A percentile compares a stretch with the other conserved stretches of the same genome.
phyloP scores from a whole-genome alignment of 2,797 vertebrate genomes.

The Microctenopoma stevenorrisi region DNA sequence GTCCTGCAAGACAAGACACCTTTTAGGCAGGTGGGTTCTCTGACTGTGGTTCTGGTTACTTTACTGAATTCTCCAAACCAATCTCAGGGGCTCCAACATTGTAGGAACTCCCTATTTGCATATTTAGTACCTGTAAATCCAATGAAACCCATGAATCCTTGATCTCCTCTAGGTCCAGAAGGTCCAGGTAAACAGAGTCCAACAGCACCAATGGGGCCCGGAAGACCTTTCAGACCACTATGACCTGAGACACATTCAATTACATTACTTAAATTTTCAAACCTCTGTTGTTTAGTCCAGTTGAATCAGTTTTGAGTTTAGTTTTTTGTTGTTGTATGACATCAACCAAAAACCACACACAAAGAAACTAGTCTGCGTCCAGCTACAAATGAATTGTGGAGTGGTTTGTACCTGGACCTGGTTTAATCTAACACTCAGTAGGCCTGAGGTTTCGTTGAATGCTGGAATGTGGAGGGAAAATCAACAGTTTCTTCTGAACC shows the following conservation, averaged over 20 bases:
- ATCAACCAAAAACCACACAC: no score
- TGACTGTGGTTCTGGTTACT: background rate
- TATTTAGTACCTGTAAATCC: slow-evolving; percentile 73
- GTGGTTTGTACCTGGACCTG: background rate
- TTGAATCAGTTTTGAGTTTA: background rate
- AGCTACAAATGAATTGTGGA: background rate
- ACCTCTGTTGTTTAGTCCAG: background rate
- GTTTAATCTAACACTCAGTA: no score
- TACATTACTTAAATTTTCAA: slow-evolving; percentile 8
- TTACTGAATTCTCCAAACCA: background rate
- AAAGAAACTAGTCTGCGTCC: background rate
- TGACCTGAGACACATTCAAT: slow-evolving; percentile 65
- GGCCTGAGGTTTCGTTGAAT: background rate
- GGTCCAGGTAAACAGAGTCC: slow-evolving; percentile 60
- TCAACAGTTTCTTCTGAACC: no score
- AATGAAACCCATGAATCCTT: slow-evolving; percentile 61
- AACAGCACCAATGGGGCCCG: slow-evolving; percentile 58
- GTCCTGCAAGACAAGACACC: slow-evolving; percentile 56
- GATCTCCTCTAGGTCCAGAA: slow-evolving; percentile 63
- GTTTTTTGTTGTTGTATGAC: no score
- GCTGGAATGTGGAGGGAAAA: background rate
- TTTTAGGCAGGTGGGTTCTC: background rate
- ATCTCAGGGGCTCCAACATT: background rate
- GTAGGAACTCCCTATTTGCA: background rate
- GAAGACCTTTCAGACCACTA: slow-evolving; percentile 65